Percentiles rank a stretch among this genome's conserved stretches.
Conservation (phyloP, 2,113 vertebrate species). For the Daubentonia madagascariensis region DNA sequence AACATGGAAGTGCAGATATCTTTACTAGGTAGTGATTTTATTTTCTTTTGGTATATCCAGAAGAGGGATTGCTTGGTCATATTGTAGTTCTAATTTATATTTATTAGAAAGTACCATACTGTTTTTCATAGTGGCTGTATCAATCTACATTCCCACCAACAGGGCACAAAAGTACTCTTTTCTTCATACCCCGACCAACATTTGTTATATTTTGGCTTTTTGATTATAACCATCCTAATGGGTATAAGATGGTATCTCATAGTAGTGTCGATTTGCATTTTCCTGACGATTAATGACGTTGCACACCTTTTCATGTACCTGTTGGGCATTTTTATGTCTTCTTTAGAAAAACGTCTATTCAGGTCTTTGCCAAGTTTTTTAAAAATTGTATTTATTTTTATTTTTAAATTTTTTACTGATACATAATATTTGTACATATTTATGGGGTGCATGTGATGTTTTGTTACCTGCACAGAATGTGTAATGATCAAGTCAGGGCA, state of each 20-base stretch:
- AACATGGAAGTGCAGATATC: not conserved
- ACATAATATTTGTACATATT: no score
- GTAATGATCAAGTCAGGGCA: no score
- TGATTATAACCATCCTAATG: not conserved
- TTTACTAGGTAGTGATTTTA: not conserved
- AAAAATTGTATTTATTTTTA: no score
- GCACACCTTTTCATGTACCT: not conserved
- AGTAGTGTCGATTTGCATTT: not conserved
- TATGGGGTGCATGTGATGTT: no score
- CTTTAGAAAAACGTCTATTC: not conserved
- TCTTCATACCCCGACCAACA: not conserved
- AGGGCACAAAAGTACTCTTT: not conserved
- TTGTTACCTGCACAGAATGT: no score
- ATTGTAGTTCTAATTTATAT: not conserved
- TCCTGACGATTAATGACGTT: not conserved
- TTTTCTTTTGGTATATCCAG: not conserved
- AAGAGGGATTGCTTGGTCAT: not conserved
- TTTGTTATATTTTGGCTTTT: not conserved
- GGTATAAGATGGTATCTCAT: not conserved
- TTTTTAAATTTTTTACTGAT: no score
- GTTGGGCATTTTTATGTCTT: not conserved
- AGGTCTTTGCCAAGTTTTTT: not conserved
- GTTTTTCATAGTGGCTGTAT: not conserved
- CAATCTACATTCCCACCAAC: not conserved
- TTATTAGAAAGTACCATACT: not conserved